These are phyloP conservation scores for Clepsis dumicolana DNA, from an alignment of 2,888 invertebrate species.

Conservation along the genomic window DNA sequence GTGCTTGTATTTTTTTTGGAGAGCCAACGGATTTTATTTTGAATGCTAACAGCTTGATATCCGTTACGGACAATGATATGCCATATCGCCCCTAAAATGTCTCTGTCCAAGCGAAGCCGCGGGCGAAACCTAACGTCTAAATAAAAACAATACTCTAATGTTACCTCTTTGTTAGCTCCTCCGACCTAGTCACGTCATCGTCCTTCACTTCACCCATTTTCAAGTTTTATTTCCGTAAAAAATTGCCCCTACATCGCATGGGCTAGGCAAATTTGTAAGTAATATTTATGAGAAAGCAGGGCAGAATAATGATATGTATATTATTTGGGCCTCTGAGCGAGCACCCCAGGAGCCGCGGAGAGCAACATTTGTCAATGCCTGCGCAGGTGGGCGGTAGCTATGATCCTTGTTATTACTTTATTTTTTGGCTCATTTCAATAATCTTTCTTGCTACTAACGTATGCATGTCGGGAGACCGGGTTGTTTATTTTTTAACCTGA, in stretches of 20 bases:
- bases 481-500: conserved; percentile 38
- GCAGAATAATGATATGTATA: conserved; percentile 82
- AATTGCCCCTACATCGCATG: conserved; percentile 65
- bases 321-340: conserved; percentile 72
- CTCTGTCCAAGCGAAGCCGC: too few species aligned
- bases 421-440: conserved; percentile 75
- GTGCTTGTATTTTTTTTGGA: too few species aligned
- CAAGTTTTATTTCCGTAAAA: conserved; percentile 71
- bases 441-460: conserved; percentile 54
- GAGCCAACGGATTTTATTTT: too few species aligned
- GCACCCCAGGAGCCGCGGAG: conserved; percentile 63
- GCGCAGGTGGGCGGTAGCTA: conserved; percentile 74
- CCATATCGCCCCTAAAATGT: too few species aligned
- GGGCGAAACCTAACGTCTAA: background rate
- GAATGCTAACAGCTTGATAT: too few species aligned
- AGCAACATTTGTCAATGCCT: conserved; percentile 79
- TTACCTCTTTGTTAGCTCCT: conserved; percentile 14
- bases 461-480: conserved; percentile 38
- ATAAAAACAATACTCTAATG: conserved; percentile 21
- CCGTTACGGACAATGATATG: too few species aligned
- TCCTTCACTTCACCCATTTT: conserved; percentile 48
- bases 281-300: conserved; percentile 77
- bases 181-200: conserved; percentile 41
- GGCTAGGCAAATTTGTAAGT: conserved; percentile 75
- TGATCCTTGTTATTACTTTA: conserved; percentile 74